Conservation (phyloP, 2,888 invertebrate species). For the Sarcophaga rosellei region DNA sequence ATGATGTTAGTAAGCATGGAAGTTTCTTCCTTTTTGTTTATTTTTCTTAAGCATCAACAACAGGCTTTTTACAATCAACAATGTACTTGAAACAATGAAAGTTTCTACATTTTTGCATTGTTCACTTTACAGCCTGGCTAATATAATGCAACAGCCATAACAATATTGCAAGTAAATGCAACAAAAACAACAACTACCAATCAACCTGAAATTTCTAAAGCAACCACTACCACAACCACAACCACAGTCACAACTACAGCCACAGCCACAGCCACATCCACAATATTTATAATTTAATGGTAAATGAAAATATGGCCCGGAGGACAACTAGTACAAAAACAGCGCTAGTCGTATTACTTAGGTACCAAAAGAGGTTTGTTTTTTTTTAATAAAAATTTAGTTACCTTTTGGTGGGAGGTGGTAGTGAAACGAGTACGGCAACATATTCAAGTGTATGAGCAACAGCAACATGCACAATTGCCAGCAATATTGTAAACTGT, state of each 20-base stretch:
- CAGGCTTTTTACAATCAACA: conserved; percentile 40
- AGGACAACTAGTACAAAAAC: conserved; percentile 17
- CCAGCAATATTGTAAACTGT: conserved; percentile 49
- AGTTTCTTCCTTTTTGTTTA: not conserved
- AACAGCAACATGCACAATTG: conserved; percentile 7
- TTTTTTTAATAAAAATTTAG: not conserved
- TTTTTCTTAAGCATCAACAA: conserved; percentile 6
- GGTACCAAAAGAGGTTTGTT: conserved; percentile 34
- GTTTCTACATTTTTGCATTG: conserved; percentile 47
- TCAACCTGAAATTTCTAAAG: conserved; percentile 57
- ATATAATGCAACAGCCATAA: not conserved
- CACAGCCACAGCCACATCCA: not conserved
- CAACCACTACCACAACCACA: conserved; percentile 22
- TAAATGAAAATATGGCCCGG: conserved; percentile 56
- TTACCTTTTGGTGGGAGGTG: not conserved
- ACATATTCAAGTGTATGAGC: too few species aligned
- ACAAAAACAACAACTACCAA: conserved; percentile 58
- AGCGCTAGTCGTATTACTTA: conserved; percentile 5
- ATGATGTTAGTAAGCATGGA: too few species aligned
- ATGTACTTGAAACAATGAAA: conserved; percentile 67
- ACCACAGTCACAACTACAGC: not conserved
- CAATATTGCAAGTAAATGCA: conserved; percentile 28
- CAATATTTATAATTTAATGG: conserved; percentile 41
- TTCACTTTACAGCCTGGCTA: conserved; percentile 50
- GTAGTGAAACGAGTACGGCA: not conserved